Conservation (phyloP, 2,113 vertebrate genomes). For the Bos taurus region DNA sequence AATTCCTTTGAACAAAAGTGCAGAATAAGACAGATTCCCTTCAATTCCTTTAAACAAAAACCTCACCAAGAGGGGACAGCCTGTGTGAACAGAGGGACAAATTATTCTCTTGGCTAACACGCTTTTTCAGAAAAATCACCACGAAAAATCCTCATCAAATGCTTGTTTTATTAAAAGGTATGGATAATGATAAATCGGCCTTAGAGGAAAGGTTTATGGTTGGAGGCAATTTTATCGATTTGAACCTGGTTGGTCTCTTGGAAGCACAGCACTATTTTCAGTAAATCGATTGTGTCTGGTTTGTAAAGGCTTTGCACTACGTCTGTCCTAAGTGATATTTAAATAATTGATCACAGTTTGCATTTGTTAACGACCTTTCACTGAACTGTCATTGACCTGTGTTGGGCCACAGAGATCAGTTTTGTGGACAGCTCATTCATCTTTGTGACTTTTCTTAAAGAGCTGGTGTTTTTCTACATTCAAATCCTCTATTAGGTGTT, state of each 20-base stretch:
- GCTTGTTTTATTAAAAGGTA: slow-evolving; percentile 40
- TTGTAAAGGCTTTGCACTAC: neutral
- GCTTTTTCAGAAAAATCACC: neutral
- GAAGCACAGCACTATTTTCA: slow-evolving; percentile 24
- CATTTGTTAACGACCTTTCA: slow-evolving; percentile 57
- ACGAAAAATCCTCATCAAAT: neutral
- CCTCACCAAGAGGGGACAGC: neutral
- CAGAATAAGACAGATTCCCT: neutral
- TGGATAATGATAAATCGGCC: slow-evolving; percentile 28
- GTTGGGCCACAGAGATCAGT: neutral
- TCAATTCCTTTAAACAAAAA: neutral
- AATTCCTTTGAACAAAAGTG: neutral
- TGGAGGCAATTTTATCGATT: slow-evolving; percentile 55
- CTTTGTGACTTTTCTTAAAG: neutral
- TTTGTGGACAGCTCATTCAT: neutral
- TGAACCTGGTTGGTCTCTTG: neutral
- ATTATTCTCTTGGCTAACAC: neutral
- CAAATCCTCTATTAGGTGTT: neutral
- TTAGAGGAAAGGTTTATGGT: slow-evolving; percentile 28
- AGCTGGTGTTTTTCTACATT: neutral
- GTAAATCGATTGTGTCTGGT: slow-evolving; percentile 51
- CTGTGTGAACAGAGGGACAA: neutral
- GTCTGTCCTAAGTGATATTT: slow-evolving; percentile 41
- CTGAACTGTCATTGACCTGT: slow-evolving; percentile 38
- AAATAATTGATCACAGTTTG: slow-evolving; percentile 61